Evolutionary conservation across 2,888 invertebrate genomes (phyloP), one percentile per base, ranked within the genome.

Genomic region (Vanessa cardui): DNA sequence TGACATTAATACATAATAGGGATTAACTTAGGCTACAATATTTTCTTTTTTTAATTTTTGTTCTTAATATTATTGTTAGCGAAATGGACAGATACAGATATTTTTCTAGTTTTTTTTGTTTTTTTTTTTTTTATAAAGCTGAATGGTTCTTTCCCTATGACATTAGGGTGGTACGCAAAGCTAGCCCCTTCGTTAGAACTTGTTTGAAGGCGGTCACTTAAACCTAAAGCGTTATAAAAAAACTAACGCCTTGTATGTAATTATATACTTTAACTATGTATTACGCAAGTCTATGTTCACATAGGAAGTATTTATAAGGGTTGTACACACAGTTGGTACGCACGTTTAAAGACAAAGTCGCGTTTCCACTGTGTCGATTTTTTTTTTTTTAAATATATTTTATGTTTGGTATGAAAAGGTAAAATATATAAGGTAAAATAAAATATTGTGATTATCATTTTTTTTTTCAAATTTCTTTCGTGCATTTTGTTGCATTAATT

Each of bases 331-430:
- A 69, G 52, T 54, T 70, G 62, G 49, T 76, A 81, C 80, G 81
- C 80, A 80, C 78, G 77, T 80, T 78, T 79, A 76, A 76, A 77
- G 75, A 73, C 67, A 72, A 66, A 58, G 49, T 71, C 47, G 58
- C 33, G 76, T 75, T 72, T 77, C 71, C 80, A 78, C 73, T 78
- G 65, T 20, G 8, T 3, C 5, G 12, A 18, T 33, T 31, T 33
- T n/a, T 18, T 9, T 33, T 33, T 31, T 33, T n/a, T 18, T 9
- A 31, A 9, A 26, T 26, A 9, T 26, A 1, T 26, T 26, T 26
- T 26, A 12, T 26, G 15, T 15, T 5, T 8, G 12, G 9, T 15
- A 9, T 50, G 26, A 3, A 26, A 5, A 26, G 26, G 26, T 2
- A 0, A 0, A 26, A 5, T 26, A 26, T 3, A 5, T 26, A 26